These are phyloP conservation scores for Cygnus olor DNA, from an alignment of 2,797 vertebrate species.

Conservation along the genomic window DNA sequence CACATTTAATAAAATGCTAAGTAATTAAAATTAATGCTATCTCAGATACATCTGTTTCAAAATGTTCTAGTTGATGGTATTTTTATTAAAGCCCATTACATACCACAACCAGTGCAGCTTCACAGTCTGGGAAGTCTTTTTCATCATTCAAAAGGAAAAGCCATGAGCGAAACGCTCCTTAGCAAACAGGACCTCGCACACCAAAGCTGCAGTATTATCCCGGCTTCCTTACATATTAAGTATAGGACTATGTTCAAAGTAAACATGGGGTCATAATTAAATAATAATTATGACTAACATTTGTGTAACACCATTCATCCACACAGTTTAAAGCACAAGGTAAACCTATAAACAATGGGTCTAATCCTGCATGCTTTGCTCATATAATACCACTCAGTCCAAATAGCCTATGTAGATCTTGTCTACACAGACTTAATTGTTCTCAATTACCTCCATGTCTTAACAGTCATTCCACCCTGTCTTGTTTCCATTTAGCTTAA, in stretches of 20 bases:
- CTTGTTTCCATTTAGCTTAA: conserved; percentile 20
- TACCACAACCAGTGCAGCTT: neutral
- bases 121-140: neutral
- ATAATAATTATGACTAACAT: conserved; percentile 50
- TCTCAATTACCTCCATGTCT: conserved; percentile 56
- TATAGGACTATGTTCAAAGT: neutral
- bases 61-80: conserved; percentile 14
- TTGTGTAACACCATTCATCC: conserved; percentile 56
- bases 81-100: conserved; percentile 39
- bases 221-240: conserved; percentile 1
- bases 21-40: neutral
- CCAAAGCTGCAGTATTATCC: conserved; percentile 31
- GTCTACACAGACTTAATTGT: conserved; percentile 59
- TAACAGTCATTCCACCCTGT: neutral
- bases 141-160: conserved; percentile 23
- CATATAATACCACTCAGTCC: conserved; percentile 24
- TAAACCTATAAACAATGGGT: conserved; percentile 65
- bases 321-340: conserved; percentile 44
- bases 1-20: neutral
- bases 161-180: conserved; percentile 17
- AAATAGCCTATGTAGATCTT: conserved; percentile 58
- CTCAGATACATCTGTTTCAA: conserved; percentile 30
- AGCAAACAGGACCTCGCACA: conserved; percentile 35
- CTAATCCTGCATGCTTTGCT: conserved; percentile 61
- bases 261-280: conserved; percentile 66